Evolutionary conservation across 2,797 vertebrate species (phyloP), one percentile per base, ranked within the genome.

Genomic region (Microtus obscurus): DNA sequence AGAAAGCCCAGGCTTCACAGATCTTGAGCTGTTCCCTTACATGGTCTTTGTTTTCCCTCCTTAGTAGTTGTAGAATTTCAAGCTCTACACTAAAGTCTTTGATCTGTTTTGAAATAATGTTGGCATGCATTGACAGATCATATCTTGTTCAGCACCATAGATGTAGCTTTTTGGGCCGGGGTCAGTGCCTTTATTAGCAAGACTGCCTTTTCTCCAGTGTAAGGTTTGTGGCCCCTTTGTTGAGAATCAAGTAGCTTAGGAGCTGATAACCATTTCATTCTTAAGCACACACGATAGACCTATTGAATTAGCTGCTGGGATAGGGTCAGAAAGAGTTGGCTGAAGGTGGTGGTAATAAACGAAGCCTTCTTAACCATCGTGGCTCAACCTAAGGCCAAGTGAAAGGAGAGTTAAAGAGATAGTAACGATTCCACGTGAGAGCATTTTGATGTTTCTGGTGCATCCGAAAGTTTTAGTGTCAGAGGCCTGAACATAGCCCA

Each of bases 391-490:
- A 37, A 94, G 73, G 69, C 17, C n/a, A 78, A 90, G 88, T 6
- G 17, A 82, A 85, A 31, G 34, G 48, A 87, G 25, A 87, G n/a
- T 45, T 90, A 80, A 86, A 81, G 34, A 37, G 43, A 90, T 34
- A 88, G 40, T 51, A 86, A 77, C n/a, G 37, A 43, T 82, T 91
- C 56, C 76, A 14, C 80, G 17, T 27, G 80, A 96, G 65, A 94
- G 65, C 19, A 48, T 45, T 80, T 80, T 87, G 82, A 73, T 27
- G 4, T 77, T 86, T 10, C 29, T 82, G 43, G 27, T 80, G 37
- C 67, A 90, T 94, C 6, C 21, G 16, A 74, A 90, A 43, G 78
- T 93, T 93, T 61, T 79, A 88, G 91, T 90, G 78, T 69, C 45
- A 78, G 78, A 90, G 17, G 40, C 27, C 76, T 71, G 65, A 90